Evolutionary conservation across 2,888 invertebrate genomes (phyloP).

Genomic region (Limnephilus lunatus): DNA sequence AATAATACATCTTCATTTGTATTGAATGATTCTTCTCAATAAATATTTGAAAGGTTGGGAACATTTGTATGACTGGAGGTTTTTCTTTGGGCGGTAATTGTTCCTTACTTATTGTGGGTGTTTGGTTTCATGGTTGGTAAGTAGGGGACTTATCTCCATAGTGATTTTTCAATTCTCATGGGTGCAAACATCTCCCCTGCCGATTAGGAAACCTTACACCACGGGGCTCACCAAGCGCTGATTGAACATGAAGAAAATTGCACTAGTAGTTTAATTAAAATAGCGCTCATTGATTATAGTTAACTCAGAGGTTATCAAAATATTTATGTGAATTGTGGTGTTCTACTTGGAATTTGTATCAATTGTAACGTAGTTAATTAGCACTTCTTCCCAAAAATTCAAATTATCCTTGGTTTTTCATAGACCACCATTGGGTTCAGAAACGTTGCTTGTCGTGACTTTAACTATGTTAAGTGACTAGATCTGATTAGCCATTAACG

Average conservation of each 20-base stretch:
- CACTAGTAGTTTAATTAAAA: neutral
- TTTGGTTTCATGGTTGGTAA: constrained; percentile 48
- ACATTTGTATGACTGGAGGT: neutral
- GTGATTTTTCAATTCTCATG: constrained; percentile 51
- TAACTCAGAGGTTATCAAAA: no score
- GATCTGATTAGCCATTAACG: no score
- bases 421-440: no score
- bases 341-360: no score
- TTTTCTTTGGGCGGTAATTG: neutral
- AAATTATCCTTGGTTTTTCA: no score
- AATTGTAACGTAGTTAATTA: no score
- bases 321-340: no score
- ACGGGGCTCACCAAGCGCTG: neutral
- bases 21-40: neutral
- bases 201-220: neutral
- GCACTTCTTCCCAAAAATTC: no score
- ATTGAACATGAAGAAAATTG: neutral
- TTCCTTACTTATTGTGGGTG: constrained; percentile 26
- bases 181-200: constrained; percentile 12
- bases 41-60: neutral
- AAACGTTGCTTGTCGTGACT: no score
- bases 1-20: no score
- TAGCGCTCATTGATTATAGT: no score
- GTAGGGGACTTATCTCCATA: constrained; percentile 51
- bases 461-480: no score